Evolutionary conservation across 1,140 invertebrate species (phyloP).

Genomic region (Drosophila biarmipes): DNA sequence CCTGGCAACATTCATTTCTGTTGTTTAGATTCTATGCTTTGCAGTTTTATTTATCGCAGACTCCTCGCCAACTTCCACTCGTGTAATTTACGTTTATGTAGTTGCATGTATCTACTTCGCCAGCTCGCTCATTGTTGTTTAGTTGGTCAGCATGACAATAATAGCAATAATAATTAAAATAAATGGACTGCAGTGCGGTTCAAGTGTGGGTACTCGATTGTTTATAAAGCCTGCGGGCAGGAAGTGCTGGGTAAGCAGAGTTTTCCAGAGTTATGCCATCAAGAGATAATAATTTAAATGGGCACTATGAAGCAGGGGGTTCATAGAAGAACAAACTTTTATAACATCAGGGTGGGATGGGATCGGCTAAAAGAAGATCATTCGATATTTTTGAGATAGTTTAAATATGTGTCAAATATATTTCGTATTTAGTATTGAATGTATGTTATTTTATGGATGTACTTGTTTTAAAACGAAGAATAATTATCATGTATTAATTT

Average conservation of each 20-base stretch:
- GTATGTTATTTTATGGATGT: too few species aligned
- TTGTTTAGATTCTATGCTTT: constrained; percentile 78
- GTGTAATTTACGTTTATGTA: constrained; percentile 33
- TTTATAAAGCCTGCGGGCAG: constrained; percentile 21
- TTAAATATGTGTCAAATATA: too few species aligned
- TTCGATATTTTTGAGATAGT: too few species aligned
- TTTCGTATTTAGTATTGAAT: too few species aligned
- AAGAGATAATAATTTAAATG: constrained; percentile 8
- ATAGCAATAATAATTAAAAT: constrained; percentile 67
- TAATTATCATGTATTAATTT: too few species aligned
- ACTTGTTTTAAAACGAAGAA: too few species aligned
- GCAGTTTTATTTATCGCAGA: constrained; percentile 69
- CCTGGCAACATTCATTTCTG: constrained; percentile 74
- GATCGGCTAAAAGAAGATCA: too few species aligned
- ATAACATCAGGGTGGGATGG: too few species aligned
- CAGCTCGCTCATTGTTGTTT: constrained; percentile 27
- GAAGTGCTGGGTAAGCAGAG: constrained; percentile 7
- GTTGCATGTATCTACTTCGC: constrained; percentile 7
- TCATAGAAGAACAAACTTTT: not conserved
- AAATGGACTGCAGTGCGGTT: constrained; percentile 56
- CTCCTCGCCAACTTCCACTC: constrained; percentile 39
- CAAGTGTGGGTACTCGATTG: constrained; percentile 27
- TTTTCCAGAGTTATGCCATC: constrained; percentile 13
- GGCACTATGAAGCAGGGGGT: not conserved
- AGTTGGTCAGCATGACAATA: constrained; percentile 54